These are phyloP conservation scores for Caligus rogercresseyi DNA, from an alignment of 1,140 invertebrate species.

Conservation along the genomic window DNA sequence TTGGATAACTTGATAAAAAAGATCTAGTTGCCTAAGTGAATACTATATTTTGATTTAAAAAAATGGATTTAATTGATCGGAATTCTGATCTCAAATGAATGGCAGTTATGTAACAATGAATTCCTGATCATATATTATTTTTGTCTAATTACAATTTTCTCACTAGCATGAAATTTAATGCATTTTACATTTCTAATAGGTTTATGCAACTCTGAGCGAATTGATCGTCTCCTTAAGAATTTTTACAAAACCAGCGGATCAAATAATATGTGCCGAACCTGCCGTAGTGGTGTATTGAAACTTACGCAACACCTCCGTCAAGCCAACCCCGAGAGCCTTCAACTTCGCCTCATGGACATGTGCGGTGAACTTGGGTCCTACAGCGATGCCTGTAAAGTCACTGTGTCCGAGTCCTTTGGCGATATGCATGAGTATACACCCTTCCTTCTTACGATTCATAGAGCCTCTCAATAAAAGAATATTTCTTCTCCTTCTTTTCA, in stretches of 20 bases:
- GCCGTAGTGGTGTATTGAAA: not conserved
- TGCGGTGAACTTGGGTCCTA: slow-evolving; percentile 49
- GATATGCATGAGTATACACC: slow-evolving; percentile 32
- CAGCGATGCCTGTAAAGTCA: slow-evolving; percentile 54
- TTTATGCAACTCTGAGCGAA: slow-evolving; percentile 55
- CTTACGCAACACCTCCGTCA: not conserved
- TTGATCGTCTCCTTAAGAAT: slow-evolving; percentile 42
- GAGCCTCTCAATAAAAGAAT: not conserved
- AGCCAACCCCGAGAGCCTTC: not conserved
- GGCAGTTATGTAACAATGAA: too few relatives aligned
- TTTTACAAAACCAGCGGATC: not conserved
- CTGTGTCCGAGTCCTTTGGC: slow-evolving; percentile 49
- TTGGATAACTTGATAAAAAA: too few relatives aligned
- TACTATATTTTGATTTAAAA: too few relatives aligned
- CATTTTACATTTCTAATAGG: slow-evolving; percentile 30
- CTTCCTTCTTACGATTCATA: not conserved
- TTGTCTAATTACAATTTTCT: not conserved
- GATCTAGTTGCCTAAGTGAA: too few relatives aligned
- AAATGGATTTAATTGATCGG: too few relatives aligned
- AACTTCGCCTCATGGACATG: slow-evolving; percentile 26
- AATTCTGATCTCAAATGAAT: too few relatives aligned
- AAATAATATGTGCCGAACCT: not conserved
- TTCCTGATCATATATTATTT: too few relatives aligned
- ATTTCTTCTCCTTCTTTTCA: not conserved
- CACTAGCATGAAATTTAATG: not conserved